These are phyloP conservation scores for Lasaia peninsularis DNA, from an alignment of 1,140 invertebrate species.

Conservation along the genomic window DNA sequence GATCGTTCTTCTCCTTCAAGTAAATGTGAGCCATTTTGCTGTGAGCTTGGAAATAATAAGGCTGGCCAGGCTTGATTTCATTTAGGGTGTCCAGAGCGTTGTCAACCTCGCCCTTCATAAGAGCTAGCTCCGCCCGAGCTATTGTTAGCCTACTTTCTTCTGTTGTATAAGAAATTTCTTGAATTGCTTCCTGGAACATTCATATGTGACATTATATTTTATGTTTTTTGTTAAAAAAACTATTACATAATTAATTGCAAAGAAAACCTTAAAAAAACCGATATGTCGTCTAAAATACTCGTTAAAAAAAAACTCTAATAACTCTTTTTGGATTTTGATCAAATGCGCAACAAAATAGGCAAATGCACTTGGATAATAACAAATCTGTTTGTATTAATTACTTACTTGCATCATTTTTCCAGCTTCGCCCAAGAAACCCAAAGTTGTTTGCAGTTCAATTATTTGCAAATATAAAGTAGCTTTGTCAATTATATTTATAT, in stretches of 20 bases:
- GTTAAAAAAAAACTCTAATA: no score
- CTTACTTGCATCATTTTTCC: slow-evolving; percentile 83
- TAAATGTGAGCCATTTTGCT: slow-evolving; percentile 95
- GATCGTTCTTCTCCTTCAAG: slow-evolving; percentile 91
- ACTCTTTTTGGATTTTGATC: no score
- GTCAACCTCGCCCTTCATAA: slow-evolving; percentile 89
- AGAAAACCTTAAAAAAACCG: no score
- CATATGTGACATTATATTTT: slow-evolving; percentile 18
- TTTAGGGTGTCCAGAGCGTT: slow-evolving; percentile 88
- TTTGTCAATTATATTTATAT: slow-evolving; percentile 86
- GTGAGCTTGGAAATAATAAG: slow-evolving; percentile 92
- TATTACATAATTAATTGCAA: no score
- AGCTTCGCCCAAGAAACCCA: slow-evolving; percentile 88
- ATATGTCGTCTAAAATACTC: no score
- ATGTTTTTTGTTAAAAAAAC: no score
- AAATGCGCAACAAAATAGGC: not conserved
- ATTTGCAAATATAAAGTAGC: slow-evolving; percentile 93
- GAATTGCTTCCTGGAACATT: slow-evolving; percentile 83
- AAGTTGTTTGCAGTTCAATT: slow-evolving; percentile 85
- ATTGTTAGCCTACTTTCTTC: slow-evolving; percentile 92
- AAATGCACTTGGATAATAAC: not conserved
- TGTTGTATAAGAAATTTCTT: slow-evolving; percentile 85
- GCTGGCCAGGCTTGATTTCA: slow-evolving; percentile 86
- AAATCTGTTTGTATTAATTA: not conserved
- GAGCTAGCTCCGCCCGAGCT: slow-evolving; percentile 88